phyloP scores from a whole-genome alignment of 2,113 vertebrate species.

The Anhinga rufa region DNA sequence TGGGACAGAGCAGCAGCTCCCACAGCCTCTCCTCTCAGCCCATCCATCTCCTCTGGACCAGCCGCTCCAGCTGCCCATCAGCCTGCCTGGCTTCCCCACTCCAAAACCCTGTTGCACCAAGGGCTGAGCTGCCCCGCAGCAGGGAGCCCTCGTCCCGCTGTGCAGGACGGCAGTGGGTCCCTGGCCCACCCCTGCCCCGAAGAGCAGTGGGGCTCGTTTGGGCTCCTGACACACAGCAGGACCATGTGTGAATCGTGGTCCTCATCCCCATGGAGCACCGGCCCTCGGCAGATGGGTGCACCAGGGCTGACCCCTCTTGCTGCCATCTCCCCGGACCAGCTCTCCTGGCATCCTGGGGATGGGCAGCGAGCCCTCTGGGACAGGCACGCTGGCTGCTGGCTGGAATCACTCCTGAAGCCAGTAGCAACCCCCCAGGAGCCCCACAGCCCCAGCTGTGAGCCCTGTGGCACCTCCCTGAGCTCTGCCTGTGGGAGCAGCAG shows the following conservation, averaged over 20 bases:
- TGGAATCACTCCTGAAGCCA: neutral
- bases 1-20: neutral
- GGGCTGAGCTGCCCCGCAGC: neutral
- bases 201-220: neutral
- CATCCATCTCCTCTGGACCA: neutral
- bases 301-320: neutral
- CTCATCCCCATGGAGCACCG: accelerated
- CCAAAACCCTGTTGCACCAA: neutral
- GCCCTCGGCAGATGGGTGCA: neutral
- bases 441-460: neutral
- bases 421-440: neutral
- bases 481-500: neutral
- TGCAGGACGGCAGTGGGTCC: neutral
- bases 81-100: neutral
- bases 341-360: neutral
- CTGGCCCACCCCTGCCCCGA: neutral
- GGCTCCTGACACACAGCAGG: neutral
- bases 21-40: neutral
- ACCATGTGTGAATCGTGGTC: accelerated
- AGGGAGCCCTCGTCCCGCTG: accelerated
- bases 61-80: neutral
- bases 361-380: neutral
- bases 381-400: neutral
- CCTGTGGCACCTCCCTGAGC: neutral
- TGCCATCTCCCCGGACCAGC: neutral